Base-by-base conservation (phyloP, 2,797 vertebrate genomes). In the Vespertilio murinus region DNA sequence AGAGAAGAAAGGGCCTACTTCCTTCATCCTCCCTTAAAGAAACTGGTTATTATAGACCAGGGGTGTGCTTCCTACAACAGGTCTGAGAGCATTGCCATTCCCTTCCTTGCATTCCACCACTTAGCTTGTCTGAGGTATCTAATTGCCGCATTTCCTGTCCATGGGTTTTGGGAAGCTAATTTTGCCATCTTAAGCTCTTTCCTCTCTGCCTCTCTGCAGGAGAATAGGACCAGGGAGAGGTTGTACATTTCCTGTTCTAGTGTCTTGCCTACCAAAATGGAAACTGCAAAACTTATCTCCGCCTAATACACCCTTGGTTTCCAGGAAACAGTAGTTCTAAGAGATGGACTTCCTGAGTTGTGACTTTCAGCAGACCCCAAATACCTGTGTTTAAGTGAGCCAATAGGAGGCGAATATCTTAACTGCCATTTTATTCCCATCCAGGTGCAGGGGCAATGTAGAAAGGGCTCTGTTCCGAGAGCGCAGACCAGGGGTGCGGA, bases 381-480 rank as follows among this genome's bases (percentile, higher is more conserved):
- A 95, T 67, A 89, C 56, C 96, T 96, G 80, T 95, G 84, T 83
- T 85, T 95, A 97, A 97, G n/a, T 90, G 38, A 96, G 45, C 38
- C 88, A 89, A 22, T 77, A 89, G 22, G 0, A 83, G 86, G 83
- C 88, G 96, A 96, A 82, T 90, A 94, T 95, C 97, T 97, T 94
- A 96, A 61, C 70, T 82, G 95, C 54, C 45, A 78, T 71, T 98
- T 98, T 98, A 98, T 98, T 98, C 98, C 87, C 88, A 85, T 96
- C 90, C 95, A 96, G 75, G 78, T 84, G 89, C 92, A 97, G 88
- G 93, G 91, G 96, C 96, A 97, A 87, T 93, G 97, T 95, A 52
- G 88, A 75, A 96, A 96, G 95, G 81, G 79, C 89, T 96, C 18
- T 52, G 77, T 97, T 95, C 90, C 89, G 95, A 96, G 88, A 38